Evolutionary conservation across 2,113 vertebrate genomes (phyloP).

Genomic region (Eublepharis macularius): DNA sequence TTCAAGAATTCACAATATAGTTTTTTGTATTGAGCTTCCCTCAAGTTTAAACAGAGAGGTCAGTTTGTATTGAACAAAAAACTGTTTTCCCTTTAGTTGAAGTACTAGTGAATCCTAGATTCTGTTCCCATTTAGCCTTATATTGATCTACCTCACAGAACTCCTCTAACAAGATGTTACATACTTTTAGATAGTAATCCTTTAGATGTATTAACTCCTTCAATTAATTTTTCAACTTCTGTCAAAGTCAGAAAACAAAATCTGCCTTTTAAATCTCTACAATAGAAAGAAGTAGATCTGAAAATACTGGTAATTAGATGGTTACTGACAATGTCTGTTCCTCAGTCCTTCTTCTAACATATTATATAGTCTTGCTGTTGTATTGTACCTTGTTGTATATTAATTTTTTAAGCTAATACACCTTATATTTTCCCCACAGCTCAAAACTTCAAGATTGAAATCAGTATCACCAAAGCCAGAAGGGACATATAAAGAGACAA

Average conservation of each 20-base stretch:
- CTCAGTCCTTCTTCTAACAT: neutral
- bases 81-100: neutral
- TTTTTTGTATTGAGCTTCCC: neutral
- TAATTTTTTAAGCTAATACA: neutral
- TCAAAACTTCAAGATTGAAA: neutral
- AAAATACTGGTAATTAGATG: neutral
- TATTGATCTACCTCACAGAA: neutral
- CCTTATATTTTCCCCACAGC: neutral
- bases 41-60: neutral
- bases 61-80: neutral
- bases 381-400: neutral
- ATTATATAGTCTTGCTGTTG: too few relatives aligned
- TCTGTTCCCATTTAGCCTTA: neutral
- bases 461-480: neutral
- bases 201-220: neutral
- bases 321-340: neutral
- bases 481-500: neutral
- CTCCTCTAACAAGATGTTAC: neutral
- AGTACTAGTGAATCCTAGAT: neutral
- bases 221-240: conserved; percentile 3
- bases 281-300: neutral
- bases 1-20: neutral
- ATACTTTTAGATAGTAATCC: neutral
- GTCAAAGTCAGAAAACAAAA: neutral
- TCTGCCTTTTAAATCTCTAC: neutral